These are phyloP conservation scores for Cyclophora punctaria DNA, from an alignment of 2,888 invertebrate genomes.

Conservation along the genomic window DNA sequence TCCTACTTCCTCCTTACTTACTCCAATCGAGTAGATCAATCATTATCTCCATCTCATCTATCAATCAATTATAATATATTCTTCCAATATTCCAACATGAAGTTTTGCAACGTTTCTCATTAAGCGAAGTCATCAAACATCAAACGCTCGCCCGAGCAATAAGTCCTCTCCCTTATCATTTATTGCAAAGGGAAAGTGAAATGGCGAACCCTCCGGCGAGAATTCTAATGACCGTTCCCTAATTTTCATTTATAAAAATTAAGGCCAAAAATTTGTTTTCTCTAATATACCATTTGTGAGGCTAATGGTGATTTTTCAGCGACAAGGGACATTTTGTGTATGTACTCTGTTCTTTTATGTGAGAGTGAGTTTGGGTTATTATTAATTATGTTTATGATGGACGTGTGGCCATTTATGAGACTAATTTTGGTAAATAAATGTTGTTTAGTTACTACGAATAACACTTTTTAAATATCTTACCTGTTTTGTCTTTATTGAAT, in stretches of 20 bases:
- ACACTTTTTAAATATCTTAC: too few species aligned
- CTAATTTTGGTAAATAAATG: too few species aligned
- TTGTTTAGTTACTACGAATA: too few species aligned
- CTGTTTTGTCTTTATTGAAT: too few species aligned
- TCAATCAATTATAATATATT: background rate
- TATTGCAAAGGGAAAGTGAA: constrained; percentile 40
- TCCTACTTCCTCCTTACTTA: too few species aligned
- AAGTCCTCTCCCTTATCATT: constrained; percentile 29
- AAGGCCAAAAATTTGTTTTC: constrained; percentile 30
- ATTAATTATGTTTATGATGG: too few species aligned
- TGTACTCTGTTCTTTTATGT: too few species aligned
- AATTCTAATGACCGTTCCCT: constrained; percentile 48
- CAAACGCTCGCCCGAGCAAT: constrained; percentile 21
- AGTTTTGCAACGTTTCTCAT: constrained; percentile 6
- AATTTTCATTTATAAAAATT: constrained; percentile 58
- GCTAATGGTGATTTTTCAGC: constrained; percentile 23
- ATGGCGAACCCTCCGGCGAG: constrained; percentile 29
- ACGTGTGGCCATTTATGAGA: too few species aligned
- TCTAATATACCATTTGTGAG: constrained; percentile 23
- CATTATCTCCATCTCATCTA: too few species aligned
- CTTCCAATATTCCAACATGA: background rate
- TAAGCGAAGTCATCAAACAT: constrained; percentile 1
- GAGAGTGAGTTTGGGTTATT: too few species aligned
- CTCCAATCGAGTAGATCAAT: too few species aligned
- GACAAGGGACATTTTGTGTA: background rate